These are phyloP conservation scores for Epinephelus cyanopodus DNA, from an alignment of 2,113 vertebrate species.

Conservation along the genomic window DNA sequence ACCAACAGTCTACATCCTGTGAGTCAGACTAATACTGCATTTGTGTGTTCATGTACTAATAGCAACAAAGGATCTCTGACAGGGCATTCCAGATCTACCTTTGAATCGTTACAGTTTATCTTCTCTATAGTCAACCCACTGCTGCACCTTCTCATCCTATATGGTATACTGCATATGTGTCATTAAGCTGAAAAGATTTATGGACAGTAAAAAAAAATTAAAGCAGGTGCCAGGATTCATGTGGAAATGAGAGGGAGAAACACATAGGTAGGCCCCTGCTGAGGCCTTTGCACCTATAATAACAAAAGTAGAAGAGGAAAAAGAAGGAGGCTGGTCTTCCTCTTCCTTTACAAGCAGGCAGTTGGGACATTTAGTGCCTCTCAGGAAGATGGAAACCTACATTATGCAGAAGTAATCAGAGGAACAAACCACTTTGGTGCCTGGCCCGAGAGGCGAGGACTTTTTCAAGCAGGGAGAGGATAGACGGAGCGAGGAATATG, in stretches of 20 bases:
- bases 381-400: constrained; percentile 16
- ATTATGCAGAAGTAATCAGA: constrained; percentile 27
- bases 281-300: constrained; percentile 35
- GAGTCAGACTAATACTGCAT: neutral
- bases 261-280: neutral
- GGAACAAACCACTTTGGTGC: neutral
- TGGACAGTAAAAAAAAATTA: neutral
- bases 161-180: neutral
- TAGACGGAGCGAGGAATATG: neutral
- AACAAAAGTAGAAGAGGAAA: constrained; percentile 34
- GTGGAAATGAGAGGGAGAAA: constrained; percentile 12
- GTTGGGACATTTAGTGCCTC: neutral
- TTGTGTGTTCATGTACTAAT: neutral
- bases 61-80: neutral
- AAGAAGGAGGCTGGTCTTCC: constrained; percentile 5
- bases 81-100: neutral
- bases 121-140: neutral
- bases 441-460: neutral
- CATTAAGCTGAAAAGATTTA: neutral
- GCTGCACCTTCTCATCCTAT: neutral
- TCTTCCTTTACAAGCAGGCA: constrained; percentile 17
- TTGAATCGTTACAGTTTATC: neutral
- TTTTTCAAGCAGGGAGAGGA: neutral
- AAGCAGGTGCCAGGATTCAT: constrained; percentile 9
- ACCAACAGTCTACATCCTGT: no score